Base-by-base conservation (phyloP, 2,797 vertebrate genomes). In the Falco berigora region DNA sequence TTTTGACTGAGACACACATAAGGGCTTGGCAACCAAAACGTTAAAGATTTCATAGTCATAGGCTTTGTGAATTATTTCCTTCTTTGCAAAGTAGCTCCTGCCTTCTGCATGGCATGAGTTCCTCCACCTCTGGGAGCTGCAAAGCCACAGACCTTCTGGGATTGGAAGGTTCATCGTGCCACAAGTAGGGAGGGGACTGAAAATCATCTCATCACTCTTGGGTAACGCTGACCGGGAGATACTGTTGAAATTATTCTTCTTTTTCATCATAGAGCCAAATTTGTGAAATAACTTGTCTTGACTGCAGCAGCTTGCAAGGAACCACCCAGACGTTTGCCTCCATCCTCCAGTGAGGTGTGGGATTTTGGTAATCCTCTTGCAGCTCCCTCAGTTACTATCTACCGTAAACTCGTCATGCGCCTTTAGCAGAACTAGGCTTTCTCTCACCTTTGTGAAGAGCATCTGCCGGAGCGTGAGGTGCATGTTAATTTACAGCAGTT, bases 321-420 rank as follows among this genome's bases (percentile, higher is more conserved):
- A 40, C 42, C 36, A 8, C 52, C 50, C 40, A 52, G 52, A 19
- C 19, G 62, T 68, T 50, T 36, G n/a, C 34, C 15, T 25, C 56
- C 6, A 2, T 10, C 40, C 52, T 21, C 32, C 62, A 11, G 10
- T 3, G 7, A 24, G 71, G 28, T n/a, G 53, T 11, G 44, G 38
- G 74, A 2, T n/a, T 46, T 44, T 38, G 86, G 55, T 9, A 10
- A 30, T 23, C 36, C 34, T 53, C 79, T 11, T 9, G 47, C 71
- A 73, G 64, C 34, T 56, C 42, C 55, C 13, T 24, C 38, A 12
- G 40, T 25, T 24, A 8, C 64, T 21, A 1, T 9, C 36, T 24
- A 1, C 49, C 2, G 2, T 12, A 13, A 28, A 18, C n/a, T 12
- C 9, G 9, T 19, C 27, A 5, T 4, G 62, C 0, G 1, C 73